Evolutionary conservation across 2,113 vertebrate species (phyloP), one percentile per base, ranked within the genome.

Genomic region (Dolichallabes microphthalmus): DNA sequence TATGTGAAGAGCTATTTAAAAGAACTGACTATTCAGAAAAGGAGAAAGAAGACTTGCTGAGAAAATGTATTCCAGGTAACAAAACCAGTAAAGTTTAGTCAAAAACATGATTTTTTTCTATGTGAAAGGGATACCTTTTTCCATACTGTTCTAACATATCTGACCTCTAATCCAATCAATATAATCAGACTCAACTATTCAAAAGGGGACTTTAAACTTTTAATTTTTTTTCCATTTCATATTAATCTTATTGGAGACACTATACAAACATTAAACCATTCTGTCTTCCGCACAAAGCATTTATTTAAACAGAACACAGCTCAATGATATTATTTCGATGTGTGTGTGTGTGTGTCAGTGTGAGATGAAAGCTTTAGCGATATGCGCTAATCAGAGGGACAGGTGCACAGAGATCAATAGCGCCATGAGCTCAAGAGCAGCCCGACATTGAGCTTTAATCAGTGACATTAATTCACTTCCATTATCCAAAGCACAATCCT

Each of bases 361-460:
- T 10, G 30, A 78, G 45, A 83, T 76, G 78, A 82, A 68, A 89
- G 53, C n/a, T 7, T 73, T 57, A 45, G 39, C 17, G 77, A 57
- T 35, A 60, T 15, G 30, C n/a, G 22, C 20, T 80, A 74, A 80
- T 80, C 77, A 60, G 77, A 80, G 55, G 86, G 61, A 84, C 82
- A 55, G 17, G 71, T 79, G 53, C 35, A 30, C 87, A 27, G 55
- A 85, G 86, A 89, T 82, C 76, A 86, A 82, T 83, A 83, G 27
- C 32, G 79, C 63, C 55, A 57, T 78, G 61, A 85, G 80, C 79
- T 74, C 35, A 55, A 27, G 55, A 82, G 73, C 75, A 81, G 73
- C 71, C 85, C 82, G 77, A 60, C 74, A 52, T 74, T 57, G 52
- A 78, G 85, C 86, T 88, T 90, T 90, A 76, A 88, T 89, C 84